phyloP scores from a whole-genome alignment of 2,888 invertebrate species.

The Eupithecia centaureata region DNA sequence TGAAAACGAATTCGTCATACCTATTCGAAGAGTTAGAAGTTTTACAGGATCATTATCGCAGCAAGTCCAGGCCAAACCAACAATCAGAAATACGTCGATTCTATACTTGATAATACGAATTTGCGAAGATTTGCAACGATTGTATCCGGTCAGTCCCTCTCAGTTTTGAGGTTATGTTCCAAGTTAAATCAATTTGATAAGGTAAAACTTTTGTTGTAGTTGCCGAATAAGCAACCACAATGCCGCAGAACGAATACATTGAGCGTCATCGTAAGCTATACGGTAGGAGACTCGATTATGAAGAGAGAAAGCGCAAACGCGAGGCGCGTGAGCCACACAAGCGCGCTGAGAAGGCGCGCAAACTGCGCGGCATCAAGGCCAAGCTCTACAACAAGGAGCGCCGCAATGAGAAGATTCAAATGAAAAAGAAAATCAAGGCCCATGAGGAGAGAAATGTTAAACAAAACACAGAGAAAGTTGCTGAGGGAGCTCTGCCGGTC shows the following conservation, averaged over 20 bases:
- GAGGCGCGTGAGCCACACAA: conserved; percentile 98
- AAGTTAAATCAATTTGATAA: conserved; percentile 51
- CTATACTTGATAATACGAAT: not conserved
- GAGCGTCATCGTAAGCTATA: conserved; percentile 98
- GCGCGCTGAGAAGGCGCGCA: conserved; percentile 94
- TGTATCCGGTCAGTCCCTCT: not conserved
- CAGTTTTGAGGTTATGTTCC: conserved; percentile 57
- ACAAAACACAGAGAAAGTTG: conserved; percentile 91
- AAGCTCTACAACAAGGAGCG: conserved; percentile 98
- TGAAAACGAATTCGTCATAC: conserved; percentile 23
- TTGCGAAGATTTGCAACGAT: not conserved
- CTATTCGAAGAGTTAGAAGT: conserved; percentile 25
- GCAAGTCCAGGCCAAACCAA: conserved; percentile 10
- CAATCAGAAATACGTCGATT: not conserved
- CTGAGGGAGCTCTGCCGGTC: conserved; percentile 96
- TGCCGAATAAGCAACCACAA: conserved; percentile 85
- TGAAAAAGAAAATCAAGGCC: conserved; percentile 99
- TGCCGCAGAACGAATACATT: conserved; percentile 99
- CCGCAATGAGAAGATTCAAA: conserved; percentile 98
- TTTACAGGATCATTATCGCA: conserved; percentile 13
- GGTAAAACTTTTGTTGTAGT: conserved; percentile 79
- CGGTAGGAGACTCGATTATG: conserved; percentile 98
- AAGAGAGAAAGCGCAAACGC: conserved; percentile 97
- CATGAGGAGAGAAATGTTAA: conserved; percentile 97
- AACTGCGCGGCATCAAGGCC: conserved; percentile 97